Base-by-base conservation (phyloP, 2,888 invertebrate genomes). In the Halictus quadricinctus region DNA sequence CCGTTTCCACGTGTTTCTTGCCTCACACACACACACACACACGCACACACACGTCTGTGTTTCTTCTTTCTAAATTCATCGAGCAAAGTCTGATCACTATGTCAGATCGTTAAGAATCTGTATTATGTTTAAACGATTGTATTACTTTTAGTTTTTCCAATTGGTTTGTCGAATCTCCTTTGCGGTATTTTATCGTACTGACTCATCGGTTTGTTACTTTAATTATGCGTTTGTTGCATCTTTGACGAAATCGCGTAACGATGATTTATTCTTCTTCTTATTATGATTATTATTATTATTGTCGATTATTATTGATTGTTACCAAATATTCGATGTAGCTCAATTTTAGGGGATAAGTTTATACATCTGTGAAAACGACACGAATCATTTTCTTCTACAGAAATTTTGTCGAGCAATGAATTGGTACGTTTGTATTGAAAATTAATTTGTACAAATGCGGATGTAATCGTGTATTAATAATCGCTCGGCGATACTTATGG, bases 251-350 rank as follows among this genome's bases (percentile, higher is more conserved):
- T 21, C 36, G 36, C 41, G 21, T 36, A 18, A 21, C 36, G 7
- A 69, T 10, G 36, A 41, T 41, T 29, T 64, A 64, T 8, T 41
- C 12, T 60, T 60, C 25, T 60, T 60, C 25, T 25, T 60, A 69
- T 69, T 36, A 21, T 10, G 8, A 69, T 69, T 41, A 66, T 36
- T 66, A 66, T 21, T 36, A 66, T 66, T 66, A 66, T 21, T 15
- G 69, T 43, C n/a, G n/a, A 29, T 76, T 70, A 60, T 66, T 21
- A 46, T 66, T 73, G 15, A 58, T 64, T 29, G 60, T 72, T 15
- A 80, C 6, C 21, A 15, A 50, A 3, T 72, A 69, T 69, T 69
- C 69, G 69, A 69, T 69, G 69, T 69, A 69, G 69, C 69, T 41
- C 41, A 69, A 69, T 69, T 58, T 69, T 41, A 69, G 41, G 69